Base-by-base conservation (phyloP, 2,888 invertebrate genomes). In the Drosophila emarginata region DNA sequence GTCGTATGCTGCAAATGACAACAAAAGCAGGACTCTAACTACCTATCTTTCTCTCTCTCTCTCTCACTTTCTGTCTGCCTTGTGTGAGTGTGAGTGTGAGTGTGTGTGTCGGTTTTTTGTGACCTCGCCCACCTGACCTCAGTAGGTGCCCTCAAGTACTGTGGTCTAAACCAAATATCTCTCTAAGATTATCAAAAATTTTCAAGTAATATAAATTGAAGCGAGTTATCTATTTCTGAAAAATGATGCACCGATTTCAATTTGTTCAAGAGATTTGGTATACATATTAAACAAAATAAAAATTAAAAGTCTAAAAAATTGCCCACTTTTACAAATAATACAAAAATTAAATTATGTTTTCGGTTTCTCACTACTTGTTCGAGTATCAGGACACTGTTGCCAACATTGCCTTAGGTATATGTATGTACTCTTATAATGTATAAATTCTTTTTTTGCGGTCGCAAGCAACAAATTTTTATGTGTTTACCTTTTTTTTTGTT, bases 51-150 rank as follows among this genome's bases (percentile, higher is more conserved):
- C 60, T 36, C 39, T 28, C 9, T 45, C 11, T 14, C 64, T 62
- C 18, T 14, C 52, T 15, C 51, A 26, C 50, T 61, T 60, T 60
- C 32, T 32, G 32, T 45, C 58, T 50, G 40, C 28, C 56, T 11
- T n/a, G n/a, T n/a, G n/a, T n/a, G n/a, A n/a, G n/a, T n/a, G n/a
- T n/a, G n/a, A n/a, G n/a, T n/a, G n/a, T n/a, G n/a, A n/a, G n/a
- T n/a, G n/a, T n/a, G n/a, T n/a, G n/a, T n/a, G 81, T 78, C 81
- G 87, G 81, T 59, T 72, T 76, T 32, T 64, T 67, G 68, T 84
- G 82, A 86, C 87, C 87, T 86, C 82, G 78, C 71, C 86, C 80
- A 82, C 85, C 83, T 81, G 78, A 78, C 77, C 4, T n/a, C 28
- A 45, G 53, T 40, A 39, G 59, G 12, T 54, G 18, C 32, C 18